These are phyloP conservation scores for Suncus etruscus DNA, from an alignment of 2,113 vertebrate species.

Conservation along the genomic window DNA sequence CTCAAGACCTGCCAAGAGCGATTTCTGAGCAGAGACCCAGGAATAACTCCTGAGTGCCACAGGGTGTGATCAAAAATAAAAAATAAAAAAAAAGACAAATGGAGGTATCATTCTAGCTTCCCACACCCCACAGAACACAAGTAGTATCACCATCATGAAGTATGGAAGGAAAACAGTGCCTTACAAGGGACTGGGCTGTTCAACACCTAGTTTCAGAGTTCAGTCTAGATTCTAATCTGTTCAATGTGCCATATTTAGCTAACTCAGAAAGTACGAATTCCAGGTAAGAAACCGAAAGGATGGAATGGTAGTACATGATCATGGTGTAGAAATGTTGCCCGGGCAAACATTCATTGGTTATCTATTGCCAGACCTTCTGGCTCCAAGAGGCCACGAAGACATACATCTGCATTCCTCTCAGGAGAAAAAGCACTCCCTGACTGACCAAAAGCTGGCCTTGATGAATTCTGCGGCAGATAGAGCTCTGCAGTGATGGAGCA, in stretches of 20 bases:
- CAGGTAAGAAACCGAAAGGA: not conserved
- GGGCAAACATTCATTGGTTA: not conserved
- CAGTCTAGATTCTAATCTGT: slow-evolving; percentile 31
- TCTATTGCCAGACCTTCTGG: not conserved
- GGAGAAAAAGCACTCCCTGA: slow-evolving; percentile 7
- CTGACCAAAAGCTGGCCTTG: not conserved
- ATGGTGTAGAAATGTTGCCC: not conserved
- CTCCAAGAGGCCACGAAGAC: not conserved
- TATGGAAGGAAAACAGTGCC: slow-evolving; percentile 29
- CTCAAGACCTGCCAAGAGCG: too few relatives aligned
- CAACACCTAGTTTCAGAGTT: slow-evolving; percentile 40
- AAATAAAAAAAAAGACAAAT: slow-evolving; percentile 43
- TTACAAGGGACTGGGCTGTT: slow-evolving; percentile 14
- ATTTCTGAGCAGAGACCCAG: too few relatives aligned
- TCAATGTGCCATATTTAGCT: not conserved
- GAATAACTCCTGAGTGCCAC: too few relatives aligned
- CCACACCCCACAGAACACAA: not conserved
- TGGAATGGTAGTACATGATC: not conserved
- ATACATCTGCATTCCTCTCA: not conserved
- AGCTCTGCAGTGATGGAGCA: not conserved
- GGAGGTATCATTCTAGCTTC: slow-evolving; percentile 37
- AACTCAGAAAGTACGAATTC: slow-evolving; percentile 31
- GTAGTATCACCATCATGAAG: not conserved
- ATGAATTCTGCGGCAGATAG: not conserved
- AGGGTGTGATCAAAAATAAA: too few relatives aligned